A percentile compares a stretch with the other conserved stretches of the same genome.
These are phyloP conservation scores for Aphaenogaster ashmeadi DNA, from an alignment of 1,140 invertebrate genomes.

Conservation along the genomic window DNA sequence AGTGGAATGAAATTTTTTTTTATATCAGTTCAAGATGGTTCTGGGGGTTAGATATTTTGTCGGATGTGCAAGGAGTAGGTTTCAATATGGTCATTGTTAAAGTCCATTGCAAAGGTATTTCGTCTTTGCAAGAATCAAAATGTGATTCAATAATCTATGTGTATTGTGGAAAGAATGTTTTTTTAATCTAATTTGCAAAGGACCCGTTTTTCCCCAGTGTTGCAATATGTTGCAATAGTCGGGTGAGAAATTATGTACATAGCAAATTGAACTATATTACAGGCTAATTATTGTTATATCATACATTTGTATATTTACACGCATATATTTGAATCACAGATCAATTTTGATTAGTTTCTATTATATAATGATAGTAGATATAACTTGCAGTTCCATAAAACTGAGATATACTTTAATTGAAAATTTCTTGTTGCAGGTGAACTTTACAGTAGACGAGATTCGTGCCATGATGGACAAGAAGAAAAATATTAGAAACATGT, in stretches of 20 bases:
- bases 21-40: conserved; percentile 36
- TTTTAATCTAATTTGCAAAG: neutral
- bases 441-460: conserved; percentile 99
- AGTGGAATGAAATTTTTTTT: conserved; percentile 11
- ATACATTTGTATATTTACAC: neutral
- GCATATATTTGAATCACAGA: neutral
- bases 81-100: conserved; percentile 69
- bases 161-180: neutral
- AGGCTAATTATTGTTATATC: neutral
- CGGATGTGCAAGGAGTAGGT: neutral
- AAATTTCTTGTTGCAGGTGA: conserved; percentile 93
- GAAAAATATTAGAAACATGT: conserved; percentile 99
- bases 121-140: neutral
- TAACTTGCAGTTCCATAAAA: neutral
- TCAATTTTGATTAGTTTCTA: neutral
- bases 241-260: neutral
- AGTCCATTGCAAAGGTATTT: neutral
- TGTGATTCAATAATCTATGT: neutral
- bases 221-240: conserved; percentile 38
- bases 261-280: neutral
- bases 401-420: neutral
- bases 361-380: neutral
- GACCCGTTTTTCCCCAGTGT: neutral
- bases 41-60: neutral
- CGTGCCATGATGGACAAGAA: conserved; percentile 99